Conservation (phyloP, 2,888 invertebrate species). For the Cheilosia impressa region DNA sequence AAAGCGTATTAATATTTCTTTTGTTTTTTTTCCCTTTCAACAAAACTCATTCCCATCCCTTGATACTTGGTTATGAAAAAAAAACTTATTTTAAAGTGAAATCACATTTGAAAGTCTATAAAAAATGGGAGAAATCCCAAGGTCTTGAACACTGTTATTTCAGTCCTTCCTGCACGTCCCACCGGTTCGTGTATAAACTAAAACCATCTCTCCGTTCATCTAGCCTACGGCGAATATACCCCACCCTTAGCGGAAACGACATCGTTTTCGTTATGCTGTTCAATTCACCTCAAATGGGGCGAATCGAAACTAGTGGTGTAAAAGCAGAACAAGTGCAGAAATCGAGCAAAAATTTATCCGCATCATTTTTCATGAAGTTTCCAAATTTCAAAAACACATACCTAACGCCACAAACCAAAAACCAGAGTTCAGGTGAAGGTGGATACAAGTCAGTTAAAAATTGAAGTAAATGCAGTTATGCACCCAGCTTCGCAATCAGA, state of each 20-base stretch:
- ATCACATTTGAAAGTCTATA: too few relatives aligned
- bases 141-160: neutral
- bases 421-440: slow-evolving; percentile 19
- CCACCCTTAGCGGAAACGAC: slow-evolving; percentile 36
- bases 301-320: slow-evolving; percentile 44
- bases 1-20: too few relatives aligned
- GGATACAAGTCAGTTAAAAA: slow-evolving; percentile 14
- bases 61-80: too few relatives aligned
- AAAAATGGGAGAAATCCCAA: too few relatives aligned
- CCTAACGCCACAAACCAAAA: slow-evolving; percentile 27
- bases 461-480: neutral
- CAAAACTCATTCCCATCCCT: too few relatives aligned
- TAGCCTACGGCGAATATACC: slow-evolving; percentile 22
- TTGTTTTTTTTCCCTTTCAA: too few relatives aligned
- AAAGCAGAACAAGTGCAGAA: slow-evolving; percentile 41
- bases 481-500: slow-evolving; percentile 3
- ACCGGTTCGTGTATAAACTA: slow-evolving; percentile 38
- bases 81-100: too few relatives aligned
- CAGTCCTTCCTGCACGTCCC: neutral
- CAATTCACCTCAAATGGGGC: slow-evolving; percentile 45
- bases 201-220: neutral
- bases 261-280: too few relatives aligned
- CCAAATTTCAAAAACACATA: slow-evolving; percentile 28
- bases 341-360: slow-evolving; percentile 57
- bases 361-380: slow-evolving; percentile 55